Evolutionary conservation across 2,113 vertebrate species (phyloP), one percentile per base, ranked within the genome.

Genomic region (Callionymus lyra): DNA sequence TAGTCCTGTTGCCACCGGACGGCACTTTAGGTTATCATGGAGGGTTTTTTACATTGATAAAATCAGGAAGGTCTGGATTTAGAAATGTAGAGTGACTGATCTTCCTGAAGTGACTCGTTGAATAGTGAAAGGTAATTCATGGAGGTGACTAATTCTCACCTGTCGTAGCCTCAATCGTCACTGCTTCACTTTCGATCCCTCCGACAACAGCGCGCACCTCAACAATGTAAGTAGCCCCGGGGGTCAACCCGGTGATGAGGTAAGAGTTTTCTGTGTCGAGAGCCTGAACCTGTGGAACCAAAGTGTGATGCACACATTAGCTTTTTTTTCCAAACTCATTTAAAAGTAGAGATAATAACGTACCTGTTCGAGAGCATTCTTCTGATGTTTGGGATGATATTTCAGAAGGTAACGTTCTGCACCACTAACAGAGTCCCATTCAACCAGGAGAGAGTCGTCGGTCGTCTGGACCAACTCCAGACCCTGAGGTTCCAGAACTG

Each of bases 351-450:
- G 21, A 27, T 27, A 27, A 27, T 31, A 36, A 38, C 42, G 39
- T 59, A 88, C 58, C 69, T 86, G 57, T 62, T 84, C 61, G 44
- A 59, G 43, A 2, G 66, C 36, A 1, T 35, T 50, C 48, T 88
- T 68, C 6, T 74, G 44, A 3, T 70, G 81, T 58, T 82, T 59
- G 0, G 86, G 87, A 47, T 89, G 78, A 72, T 87, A 89, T 47
- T 67, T 87, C 46, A 94, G 55, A 39, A 90, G 44, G 34, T 92
- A 91, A 76, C 89, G 79, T 46, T 93, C 85, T 10, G 87, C 85
- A 13, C 85, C 77, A 1, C 27, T 49, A 47, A 84, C 57, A 0
- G 75, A 68, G 61, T 88, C 83, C 90, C 91, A 95, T 56, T 85
- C 77, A 41, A 92, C 81, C 63, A 83, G 58, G 56, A 92, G 70